These are phyloP conservation scores for Rhabdophis nuchalis DNA, from an alignment of 2,797 vertebrate species.

Conservation along the genomic window DNA sequence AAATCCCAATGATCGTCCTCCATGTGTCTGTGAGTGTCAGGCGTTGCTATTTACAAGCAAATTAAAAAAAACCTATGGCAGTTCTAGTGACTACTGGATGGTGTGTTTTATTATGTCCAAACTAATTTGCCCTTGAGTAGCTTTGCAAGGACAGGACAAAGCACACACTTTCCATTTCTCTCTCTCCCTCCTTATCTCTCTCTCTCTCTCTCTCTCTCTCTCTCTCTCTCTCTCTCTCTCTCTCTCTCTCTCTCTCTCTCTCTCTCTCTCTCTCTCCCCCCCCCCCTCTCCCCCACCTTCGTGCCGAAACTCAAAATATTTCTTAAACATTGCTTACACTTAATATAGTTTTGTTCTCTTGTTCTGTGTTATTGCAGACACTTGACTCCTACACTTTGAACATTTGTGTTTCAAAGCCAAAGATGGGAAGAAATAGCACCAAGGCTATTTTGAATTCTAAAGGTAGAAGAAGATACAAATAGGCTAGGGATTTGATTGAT, in stretches of 20 bases:
- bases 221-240: too few species aligned
- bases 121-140: not conserved
- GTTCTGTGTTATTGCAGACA: not conserved
- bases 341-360: not conserved
- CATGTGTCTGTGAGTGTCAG: not conserved
- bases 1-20: not conserved
- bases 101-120: not conserved
- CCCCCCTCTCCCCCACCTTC: too few species aligned
- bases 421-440: too few species aligned
- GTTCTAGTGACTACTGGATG: not conserved
- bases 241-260: too few species aligned
- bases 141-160: not conserved
- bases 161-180: not conserved
- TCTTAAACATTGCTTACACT: not conserved
- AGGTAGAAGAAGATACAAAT: not conserved
- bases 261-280: too few species aligned
- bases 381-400: not conserved
- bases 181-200: too few species aligned
- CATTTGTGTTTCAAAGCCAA: not conserved
- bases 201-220: not conserved
- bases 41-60: not conserved
- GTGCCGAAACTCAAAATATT: not conserved
- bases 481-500: not conserved
- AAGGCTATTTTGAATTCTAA: not conserved
- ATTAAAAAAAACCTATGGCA: not conserved